Base-by-base conservation (phyloP, 2,888 invertebrate genomes). In the Spodoptera littoralis region DNA sequence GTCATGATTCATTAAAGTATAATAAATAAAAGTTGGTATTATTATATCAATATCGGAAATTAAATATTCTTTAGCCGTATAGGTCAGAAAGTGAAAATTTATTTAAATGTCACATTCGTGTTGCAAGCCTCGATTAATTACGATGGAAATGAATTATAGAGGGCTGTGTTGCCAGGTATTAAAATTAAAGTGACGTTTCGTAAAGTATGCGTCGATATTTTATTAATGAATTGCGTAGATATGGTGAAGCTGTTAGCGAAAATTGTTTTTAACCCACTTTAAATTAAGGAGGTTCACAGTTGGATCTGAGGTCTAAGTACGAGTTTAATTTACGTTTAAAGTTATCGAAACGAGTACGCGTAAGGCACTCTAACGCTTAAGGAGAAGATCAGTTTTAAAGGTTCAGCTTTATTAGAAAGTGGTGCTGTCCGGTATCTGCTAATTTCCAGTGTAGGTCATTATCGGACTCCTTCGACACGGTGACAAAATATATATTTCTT, bases 41-140 rank as follows among this genome's bases (percentile, higher is more conserved):
- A 24, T n/a, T 46, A 70, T 62, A 65, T 52, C 22, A 18, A 50
- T 62, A 56, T 50, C 55, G 8, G 49, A 48, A 57, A 53, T 64
- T 56, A 52, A 56, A 53, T 44, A 3, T 53, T 13, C 41, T n/a
- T 50, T 60, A 43, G 13, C 2, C 41, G 47, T 44, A 44, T 48
- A 75, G 59, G 68, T 68, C 68, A 60, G 44, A 46, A 56, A 72
- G 77, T 68, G 77, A 74, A 75, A 72, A 72, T 68, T 62, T 64
- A 36, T 36, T 61, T 61, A 68, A 76, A 72, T 76, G 65, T 65
- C 69, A 51, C 59, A 44, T 27, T 27, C 27, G 5, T 73, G 54
- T 64, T 27, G 73, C 52, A 72, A 76, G 44, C 73, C 36, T 65
- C 55, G 44, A 73, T 65, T 67, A 65, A 68, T 68, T 70, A 75